Base-by-base conservation (phyloP, 2,797 vertebrate genomes). In the Oceanodroma leucorhoa region DNA sequence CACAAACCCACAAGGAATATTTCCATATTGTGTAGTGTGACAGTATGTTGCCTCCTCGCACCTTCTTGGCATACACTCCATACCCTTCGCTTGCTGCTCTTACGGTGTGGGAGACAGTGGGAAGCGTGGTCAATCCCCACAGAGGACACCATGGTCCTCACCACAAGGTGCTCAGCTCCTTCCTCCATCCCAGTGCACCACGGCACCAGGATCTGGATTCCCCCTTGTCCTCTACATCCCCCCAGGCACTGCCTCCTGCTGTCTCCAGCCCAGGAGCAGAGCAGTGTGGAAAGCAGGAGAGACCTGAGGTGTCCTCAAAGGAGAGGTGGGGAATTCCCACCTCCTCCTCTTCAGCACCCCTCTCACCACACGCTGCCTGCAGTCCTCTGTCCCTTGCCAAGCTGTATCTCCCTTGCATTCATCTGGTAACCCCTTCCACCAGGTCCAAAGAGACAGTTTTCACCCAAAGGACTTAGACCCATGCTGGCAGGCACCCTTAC, bases 301-400 rank as follows among this genome's bases (percentile, higher is more conserved):
- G 21, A 60, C 38, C 41, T 11, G 8, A 54, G 24, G 16, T 29
- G 16, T 20, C 29, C 72, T 41, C 34, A 32, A 3, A 30, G 32
- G 36, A 75, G n/a, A 34, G 5, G 9, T 4, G 10, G 5, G 17
- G 8, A 51, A 55, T 53, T 53, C 45, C 70, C n/a, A 26, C 10
- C 53, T 50, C 36, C 51, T 53, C 30, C 41, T 60, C 34, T 11
- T 21, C 40, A 18, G 17, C 69, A 54, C 14, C 22, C 3, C 9
- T 75, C 50, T 65, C 54, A 10, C 1, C 57, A 46, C 32, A 34
- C 3, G 2, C 34, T 85, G 23, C 54, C 88, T 43, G 61, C 86
- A 69, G 40, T 5, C 20, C 54, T 45, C 65, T 46, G 41, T 7
- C 23, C 54, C 29, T 11, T 0, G 0, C 6, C 43, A 87, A 64